A percentile compares a stretch with the other conserved stretches of the same genome.
phyloP scores from a whole-genome alignment of 1,140 invertebrate genomes.

The Dendrolimus kikuchii region DNA sequence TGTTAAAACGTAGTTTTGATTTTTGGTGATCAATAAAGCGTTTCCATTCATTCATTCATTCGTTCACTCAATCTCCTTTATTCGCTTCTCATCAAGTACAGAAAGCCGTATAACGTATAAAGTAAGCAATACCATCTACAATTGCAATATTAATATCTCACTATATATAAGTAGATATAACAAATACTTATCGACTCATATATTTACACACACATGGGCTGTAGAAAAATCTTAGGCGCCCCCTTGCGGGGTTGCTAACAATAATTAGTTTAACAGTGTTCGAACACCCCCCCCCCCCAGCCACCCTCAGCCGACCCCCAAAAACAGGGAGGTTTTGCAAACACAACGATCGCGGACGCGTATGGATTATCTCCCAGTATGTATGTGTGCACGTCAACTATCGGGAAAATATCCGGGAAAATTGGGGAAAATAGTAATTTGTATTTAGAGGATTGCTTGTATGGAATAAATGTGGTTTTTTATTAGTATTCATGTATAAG shows the following conservation, averaged over 20 bases:
- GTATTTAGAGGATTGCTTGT: slow-evolving; percentile 13
- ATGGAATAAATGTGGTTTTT: too few species aligned
- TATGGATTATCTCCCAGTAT: neutral
- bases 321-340: slow-evolving; percentile 7
- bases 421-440: slow-evolving; percentile 16
- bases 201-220: slow-evolving; percentile 6
- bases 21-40: too few species aligned
- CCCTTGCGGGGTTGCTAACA: slow-evolving; percentile 22
- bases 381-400: slow-evolving; percentile 17
- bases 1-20: too few species aligned
- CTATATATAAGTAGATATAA: neutral
- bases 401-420: slow-evolving; percentile 20
- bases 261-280: slow-evolving; percentile 60
- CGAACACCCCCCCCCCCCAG: slow-evolving; percentile 20
- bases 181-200: slow-evolving; percentile 4
- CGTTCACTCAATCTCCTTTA: too few species aligned
- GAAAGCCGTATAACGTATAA: too few species aligned
- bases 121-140: too few species aligned
- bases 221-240: slow-evolving; percentile 33
- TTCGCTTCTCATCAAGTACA: too few species aligned
- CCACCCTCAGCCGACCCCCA: slow-evolving; percentile 12
- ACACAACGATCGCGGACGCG: slow-evolving; percentile 10
- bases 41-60: too few species aligned
- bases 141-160: too few species aligned
- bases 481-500: too few species aligned